Percentiles rank a stretch among this genome's conserved stretches.
These are phyloP conservation scores for Chirona hameri DNA, from an alignment of 2,888 invertebrate species.

Conservation along the genomic window DNA sequence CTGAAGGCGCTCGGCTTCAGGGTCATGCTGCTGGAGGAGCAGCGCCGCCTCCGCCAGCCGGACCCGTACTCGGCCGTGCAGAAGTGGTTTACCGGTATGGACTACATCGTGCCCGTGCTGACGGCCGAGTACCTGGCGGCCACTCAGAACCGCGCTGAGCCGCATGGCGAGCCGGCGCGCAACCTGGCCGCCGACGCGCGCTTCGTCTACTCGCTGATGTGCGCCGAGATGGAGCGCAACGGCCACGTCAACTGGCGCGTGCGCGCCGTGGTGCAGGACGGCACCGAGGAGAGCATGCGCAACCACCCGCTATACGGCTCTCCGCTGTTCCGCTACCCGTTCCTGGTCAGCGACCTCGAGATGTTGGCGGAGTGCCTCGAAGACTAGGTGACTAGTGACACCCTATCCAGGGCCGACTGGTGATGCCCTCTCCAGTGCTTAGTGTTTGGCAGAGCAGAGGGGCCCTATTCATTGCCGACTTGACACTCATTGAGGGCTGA, in stretches of 20 bases:
- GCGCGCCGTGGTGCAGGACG: not conserved
- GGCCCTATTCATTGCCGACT: too few relatives aligned
- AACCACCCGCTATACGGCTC: not conserved
- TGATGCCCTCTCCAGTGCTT: too few relatives aligned
- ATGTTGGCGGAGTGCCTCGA: not conserved
- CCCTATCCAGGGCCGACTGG: too few relatives aligned
- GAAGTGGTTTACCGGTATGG: not conserved
- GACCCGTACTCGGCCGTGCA: not conserved
- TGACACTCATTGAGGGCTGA: too few relatives aligned
- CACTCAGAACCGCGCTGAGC: not conserved
- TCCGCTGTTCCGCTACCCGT: not conserved
- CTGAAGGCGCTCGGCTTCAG: not conserved
- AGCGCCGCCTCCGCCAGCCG: not conserved
- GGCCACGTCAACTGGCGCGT: not conserved
- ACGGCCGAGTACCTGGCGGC: not conserved
- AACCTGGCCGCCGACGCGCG: not conserved
- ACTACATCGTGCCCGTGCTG: conserved; percentile 1
- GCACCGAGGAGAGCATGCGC: not conserved
- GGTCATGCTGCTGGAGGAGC: not conserved
- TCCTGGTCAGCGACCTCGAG: not conserved
- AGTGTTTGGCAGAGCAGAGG: too few relatives aligned
- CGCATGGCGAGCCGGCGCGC: not conserved
- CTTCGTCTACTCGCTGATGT: conserved; percentile 8
- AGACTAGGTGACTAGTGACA: too few relatives aligned
- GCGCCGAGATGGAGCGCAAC: not conserved